Evolutionary conservation across 2,797 vertebrate genomes (phyloP).

Genomic region (Margarornis squamiger): DNA sequence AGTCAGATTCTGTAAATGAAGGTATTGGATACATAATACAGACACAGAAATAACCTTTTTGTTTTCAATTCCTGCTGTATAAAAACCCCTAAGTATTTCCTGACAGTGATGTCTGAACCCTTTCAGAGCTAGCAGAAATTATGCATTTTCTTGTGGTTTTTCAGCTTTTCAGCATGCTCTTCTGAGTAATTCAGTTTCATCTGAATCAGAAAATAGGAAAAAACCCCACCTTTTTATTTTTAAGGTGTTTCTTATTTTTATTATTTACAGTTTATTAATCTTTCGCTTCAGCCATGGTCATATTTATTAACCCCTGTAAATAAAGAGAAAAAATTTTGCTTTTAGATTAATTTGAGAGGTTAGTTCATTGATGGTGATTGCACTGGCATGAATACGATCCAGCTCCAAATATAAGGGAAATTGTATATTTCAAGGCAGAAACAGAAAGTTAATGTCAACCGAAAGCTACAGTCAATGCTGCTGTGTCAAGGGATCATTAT

Average conservation of each 20-base stretch:
- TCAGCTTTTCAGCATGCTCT: background rate
- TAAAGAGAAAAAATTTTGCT: background rate
- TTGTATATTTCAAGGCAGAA: background rate
- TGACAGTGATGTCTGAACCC: background rate
- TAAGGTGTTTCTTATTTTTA: background rate
- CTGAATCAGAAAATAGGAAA: background rate
- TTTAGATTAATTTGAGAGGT: background rate
- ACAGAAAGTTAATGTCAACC: background rate
- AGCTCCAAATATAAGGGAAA: background rate
- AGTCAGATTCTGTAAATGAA: background rate
- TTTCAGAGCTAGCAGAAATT: background rate
- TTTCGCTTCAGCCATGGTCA: background rate
- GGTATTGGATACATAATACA: background rate
- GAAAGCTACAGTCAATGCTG: background rate
- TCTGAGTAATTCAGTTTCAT: background rate
- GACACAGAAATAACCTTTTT: background rate
- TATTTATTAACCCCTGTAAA: background rate
- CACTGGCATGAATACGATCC: background rate
- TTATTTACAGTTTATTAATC: background rate
- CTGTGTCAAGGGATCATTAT: background rate
- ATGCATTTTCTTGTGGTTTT: background rate
- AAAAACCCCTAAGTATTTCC: background rate
- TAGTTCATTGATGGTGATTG: background rate
- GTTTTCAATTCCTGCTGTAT: background rate
- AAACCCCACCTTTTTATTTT: accelerated